Evolutionary conservation across 1,140 invertebrate species (phyloP), one percentile per base, ranked within the genome.

Genomic region (Heliconius hewitsoni): DNA sequence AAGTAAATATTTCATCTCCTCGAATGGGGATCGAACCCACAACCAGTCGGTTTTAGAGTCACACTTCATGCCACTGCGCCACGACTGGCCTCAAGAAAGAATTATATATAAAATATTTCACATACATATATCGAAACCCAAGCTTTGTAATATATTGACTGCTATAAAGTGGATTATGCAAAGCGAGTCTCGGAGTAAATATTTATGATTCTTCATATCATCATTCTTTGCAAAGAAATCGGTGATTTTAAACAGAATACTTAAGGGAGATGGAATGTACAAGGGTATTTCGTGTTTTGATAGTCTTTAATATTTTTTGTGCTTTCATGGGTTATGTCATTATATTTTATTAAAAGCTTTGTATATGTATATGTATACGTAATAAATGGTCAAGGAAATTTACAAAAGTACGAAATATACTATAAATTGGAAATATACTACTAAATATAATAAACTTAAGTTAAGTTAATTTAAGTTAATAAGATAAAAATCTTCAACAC

Each of bases 121-220:
- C 27, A 66, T 66, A 57, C 34, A 37, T 57, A 66, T 66, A 66
- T 66, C 60, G 60, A 66, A 66, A 66, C 23, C 60, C 27, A 66
- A 66, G 60, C 27, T 66, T 66, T 66, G 60, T 66, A 66, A 66
- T 66, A 66, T 66, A 66, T 66, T 66, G 60, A 66, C 60, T 66
- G 60, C 60, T 66, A 66, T 66, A 66, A 66, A 66, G 60, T 66
- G 60, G 60, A 66, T 66, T 66, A 66, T 66, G 60, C 60, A 66
- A 66, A 66, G 23, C 60, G 27, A 23, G 60, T 66, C 23, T 30
- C 60, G 60, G 11, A 66, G 60, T 66, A 66, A 66, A 66, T 66
- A 66, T 66, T 66, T 66, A 66, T 66, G 60, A 30, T 66, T 66
- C 23, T 66, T 66, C 60, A 66, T 66, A 66, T 66, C 60, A 30